phyloP scores from a whole-genome alignment of 2,113 vertebrate genomes.

The Oreochromis aureus region DNA sequence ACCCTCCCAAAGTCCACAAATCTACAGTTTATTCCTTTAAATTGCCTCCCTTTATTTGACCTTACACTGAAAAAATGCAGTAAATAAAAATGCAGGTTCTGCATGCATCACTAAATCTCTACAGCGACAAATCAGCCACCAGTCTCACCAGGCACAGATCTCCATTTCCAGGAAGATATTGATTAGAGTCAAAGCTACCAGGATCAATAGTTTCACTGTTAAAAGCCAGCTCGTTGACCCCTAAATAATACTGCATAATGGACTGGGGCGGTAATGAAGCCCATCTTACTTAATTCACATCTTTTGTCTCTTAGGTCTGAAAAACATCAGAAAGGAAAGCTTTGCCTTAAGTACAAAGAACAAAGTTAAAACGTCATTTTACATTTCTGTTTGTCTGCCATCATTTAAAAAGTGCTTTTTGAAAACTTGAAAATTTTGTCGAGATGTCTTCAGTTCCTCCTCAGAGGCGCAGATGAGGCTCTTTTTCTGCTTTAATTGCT shows the following conservation, averaged over 20 bases:
- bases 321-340: neutral
- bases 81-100: neutral
- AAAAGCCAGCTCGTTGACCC: slow-evolving; percentile 31
- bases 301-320: neutral
- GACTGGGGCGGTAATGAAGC: neutral
- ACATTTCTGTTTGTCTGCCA: neutral
- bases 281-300: neutral
- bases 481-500: slow-evolving; percentile 16
- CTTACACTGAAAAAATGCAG: neutral
- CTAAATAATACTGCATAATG: slow-evolving; percentile 14
- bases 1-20: neutral
- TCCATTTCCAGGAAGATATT: slow-evolving; percentile 42
- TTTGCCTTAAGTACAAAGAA: neutral
- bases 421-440: neutral
- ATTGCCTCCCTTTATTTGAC: neutral
- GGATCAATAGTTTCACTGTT: slow-evolving; percentile 40
- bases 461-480: neutral
- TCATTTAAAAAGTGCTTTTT: neutral
- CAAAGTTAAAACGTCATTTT: neutral
- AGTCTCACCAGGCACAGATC: neutral
- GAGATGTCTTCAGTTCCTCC: neutral
- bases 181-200: slow-evolving; percentile 27
- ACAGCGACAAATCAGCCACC: slow-evolving; percentile 26
- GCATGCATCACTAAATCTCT: neutral
- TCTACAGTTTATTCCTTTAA: neutral